Evolutionary conservation across 1,140 invertebrate species (phyloP), one percentile per base, ranked within the genome.

Genomic region (Stenopsyche tienmushanensis): DNA sequence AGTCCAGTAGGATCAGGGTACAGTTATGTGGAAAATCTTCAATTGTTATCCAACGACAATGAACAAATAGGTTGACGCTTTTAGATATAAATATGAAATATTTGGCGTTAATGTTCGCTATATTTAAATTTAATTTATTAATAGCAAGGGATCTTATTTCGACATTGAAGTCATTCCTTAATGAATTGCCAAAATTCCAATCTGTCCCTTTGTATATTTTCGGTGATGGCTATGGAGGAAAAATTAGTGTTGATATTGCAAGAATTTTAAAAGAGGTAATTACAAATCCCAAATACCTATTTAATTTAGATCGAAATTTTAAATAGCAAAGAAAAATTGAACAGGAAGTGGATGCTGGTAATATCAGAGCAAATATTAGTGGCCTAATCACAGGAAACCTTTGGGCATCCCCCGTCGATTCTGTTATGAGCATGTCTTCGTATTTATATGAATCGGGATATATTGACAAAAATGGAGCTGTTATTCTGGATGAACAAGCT

Each of bases 171-270:
- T 79, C 80, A 2, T 88, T 94, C 69, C 85, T 86, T 41, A 71
- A 80, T n/a, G 72, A 77, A 25, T 72, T 88, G 67, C 84, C 88
- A 0, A 80, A 88, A 67, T 92, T 92, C 72, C 80, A 85, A 71
- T 78, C 74, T 3, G 83, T 88, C 1, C 88, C 90, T 0, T 80
- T 92, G 10, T 95, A 92, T 70, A 91, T 95, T 45, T 89, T 89
- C 65, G 89, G 86, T 20, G 90, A 95, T 74, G 93, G 91, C 0
- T 95, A 95, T 76, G 92, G 92, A n/a, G 93, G 92, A 0, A 96
- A 96, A 81, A 94, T 94, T 89, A 86, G 90, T 0, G 84, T 88
- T 8, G 89, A 91, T 70, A 92, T 95, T 72, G 89, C 83, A 0
- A 73, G 83, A 23, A 71, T 76, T 25, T 81, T 90, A 73, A 76